Base-by-base conservation (phyloP, 1,140 invertebrate species). In the Dinoponera quadriceps region DNA sequence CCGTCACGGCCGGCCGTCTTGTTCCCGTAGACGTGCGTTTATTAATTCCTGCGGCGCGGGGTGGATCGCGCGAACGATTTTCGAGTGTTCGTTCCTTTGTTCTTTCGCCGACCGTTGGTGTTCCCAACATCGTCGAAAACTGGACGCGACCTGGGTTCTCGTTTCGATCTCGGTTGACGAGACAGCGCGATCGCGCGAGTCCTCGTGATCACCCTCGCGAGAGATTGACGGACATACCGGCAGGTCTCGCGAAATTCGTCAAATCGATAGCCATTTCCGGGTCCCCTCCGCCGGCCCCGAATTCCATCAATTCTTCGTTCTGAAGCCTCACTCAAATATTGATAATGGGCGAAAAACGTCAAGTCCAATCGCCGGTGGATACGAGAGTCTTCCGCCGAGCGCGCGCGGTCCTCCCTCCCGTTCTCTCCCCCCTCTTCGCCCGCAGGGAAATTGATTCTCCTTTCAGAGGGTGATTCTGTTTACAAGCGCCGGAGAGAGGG, bases 361-460 rank as follows among this genome's bases (percentile, higher is more conserved):
- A 57, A 63, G 72, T 83, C 33, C 71, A 77, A 83, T 82, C 20
- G 57, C 11, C 48, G 38, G n/a, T 49, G 29, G 54, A 54, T 22
- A 22, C 51, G 27, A 25, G n/a, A 22, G 9, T 33, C 38, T 77
- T 29, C 57, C 48, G 9, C 33, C 33, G n/a, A n/a, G n/a, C n/a
- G n/a, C n/a, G n/a, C n/a, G 55, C 38, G 48, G n/a, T 62, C 49
- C 73, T 66, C 38, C 3, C 38, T 44, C 38, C 4, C 38, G 2
- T 59, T 20, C 1, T 66, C 9, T 51, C 54, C 44, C 51, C 57
- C 75, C 59, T 86, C 65, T 63, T 81, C 60, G 49, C 69, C 54
- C 48, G 62, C 55, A 25, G 62, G 84, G 82, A 88, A 91, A 92
- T 91, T 91, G 88, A 92, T 91, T 91, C 85, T 89, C 91, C 88